Evolutionary conservation across 1,140 invertebrate genomes (phyloP), one percentile per base, ranked within the genome.

Genomic region (Pollicipes pollicipes): DNA sequence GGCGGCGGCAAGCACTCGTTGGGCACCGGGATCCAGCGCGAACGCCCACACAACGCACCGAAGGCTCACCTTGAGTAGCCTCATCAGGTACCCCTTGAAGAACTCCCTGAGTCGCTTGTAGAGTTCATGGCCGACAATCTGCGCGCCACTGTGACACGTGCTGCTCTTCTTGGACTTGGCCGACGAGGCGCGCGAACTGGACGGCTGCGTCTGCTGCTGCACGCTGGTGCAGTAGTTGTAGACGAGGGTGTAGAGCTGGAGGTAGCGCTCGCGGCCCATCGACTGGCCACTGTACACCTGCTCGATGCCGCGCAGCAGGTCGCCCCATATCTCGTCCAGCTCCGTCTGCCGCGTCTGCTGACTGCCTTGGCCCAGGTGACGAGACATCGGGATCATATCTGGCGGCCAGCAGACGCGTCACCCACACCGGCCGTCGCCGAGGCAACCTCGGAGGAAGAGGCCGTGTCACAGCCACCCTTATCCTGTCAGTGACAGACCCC

Each of bases 221-320:
- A 95, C 93, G 78, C 90, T 95, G 45, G 94, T 97, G 78, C 94
- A 97, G 79, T 97, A 97, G 80, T 97, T 92, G 80, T 97, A 96
- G 71, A 97, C 93, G 81, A 96, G 92, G 86, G 93, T 96, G 78
- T 96, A 97, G 24, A 96, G 82, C 76, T 91, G 86, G 84, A 97
- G 95, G 78, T 95, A 95, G 81, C 91, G 83, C 68, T 83, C 83
- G 80, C 88, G 91, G 17, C 87, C 85, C 87, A 97, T 93, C 32
- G 84, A 86, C 77, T 93, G 87, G 75, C 87, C 82, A 73, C 88
- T 88, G 78, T 95, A 97, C 27, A 97, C 90, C 82, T 95, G 89
- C 76, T 92, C 89, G 73, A 98, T 97, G 31, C 95, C 95, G 76
- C 89, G 86, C 76, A 87, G 85, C 16, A 98, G 81, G 80, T 97